Evolutionary conservation across 2,888 invertebrate species (phyloP).

Genomic region (Oeneis ivallda): DNA sequence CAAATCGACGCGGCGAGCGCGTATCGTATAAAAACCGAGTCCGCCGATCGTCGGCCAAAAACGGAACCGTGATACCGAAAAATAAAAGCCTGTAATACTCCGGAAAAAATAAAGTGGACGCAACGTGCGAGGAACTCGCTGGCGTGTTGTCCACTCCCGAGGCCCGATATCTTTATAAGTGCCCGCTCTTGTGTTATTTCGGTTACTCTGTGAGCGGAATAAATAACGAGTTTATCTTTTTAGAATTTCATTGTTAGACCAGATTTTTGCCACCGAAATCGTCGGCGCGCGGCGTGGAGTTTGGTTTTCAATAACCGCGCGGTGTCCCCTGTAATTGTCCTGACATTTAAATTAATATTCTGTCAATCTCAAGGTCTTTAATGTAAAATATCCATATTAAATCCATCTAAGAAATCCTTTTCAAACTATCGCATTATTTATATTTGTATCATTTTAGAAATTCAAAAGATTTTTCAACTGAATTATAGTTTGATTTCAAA

Average conservation of each 20-base stretch:
- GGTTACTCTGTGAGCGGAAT: conserved; percentile 34
- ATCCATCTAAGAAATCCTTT: too few relatives aligned
- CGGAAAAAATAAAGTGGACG: conserved; percentile 73
- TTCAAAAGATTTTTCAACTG: too few relatives aligned
- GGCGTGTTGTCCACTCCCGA: conserved; percentile 52
- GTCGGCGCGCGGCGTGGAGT: too few relatives aligned
- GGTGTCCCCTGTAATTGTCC: too few relatives aligned
- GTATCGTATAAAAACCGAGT: conserved; percentile 77
- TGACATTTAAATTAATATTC: too few relatives aligned
- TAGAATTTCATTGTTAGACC: conserved; percentile 19
- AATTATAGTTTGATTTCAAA: too few relatives aligned
- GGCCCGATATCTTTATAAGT: conserved; percentile 68
- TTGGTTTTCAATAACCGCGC: too few relatives aligned
- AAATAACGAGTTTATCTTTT: conserved; percentile 29
- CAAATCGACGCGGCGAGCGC: conserved; percentile 70
- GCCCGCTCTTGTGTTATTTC: conserved; percentile 44
- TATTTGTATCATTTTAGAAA: too few relatives aligned
- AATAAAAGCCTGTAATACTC: conserved; percentile 76
- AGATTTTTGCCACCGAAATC: too few relatives aligned
- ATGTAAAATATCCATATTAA: too few relatives aligned
- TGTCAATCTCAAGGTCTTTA: too few relatives aligned
- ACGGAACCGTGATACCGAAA: conserved; percentile 80
- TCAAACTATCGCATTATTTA: too few relatives aligned
- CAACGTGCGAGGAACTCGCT: conserved; percentile 48
- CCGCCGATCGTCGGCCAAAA: conserved; percentile 76